Evolutionary conservation across 2,113 vertebrate genomes (phyloP), one percentile per base, ranked within the genome.

Genomic region (Australoheros scitulus): DNA sequence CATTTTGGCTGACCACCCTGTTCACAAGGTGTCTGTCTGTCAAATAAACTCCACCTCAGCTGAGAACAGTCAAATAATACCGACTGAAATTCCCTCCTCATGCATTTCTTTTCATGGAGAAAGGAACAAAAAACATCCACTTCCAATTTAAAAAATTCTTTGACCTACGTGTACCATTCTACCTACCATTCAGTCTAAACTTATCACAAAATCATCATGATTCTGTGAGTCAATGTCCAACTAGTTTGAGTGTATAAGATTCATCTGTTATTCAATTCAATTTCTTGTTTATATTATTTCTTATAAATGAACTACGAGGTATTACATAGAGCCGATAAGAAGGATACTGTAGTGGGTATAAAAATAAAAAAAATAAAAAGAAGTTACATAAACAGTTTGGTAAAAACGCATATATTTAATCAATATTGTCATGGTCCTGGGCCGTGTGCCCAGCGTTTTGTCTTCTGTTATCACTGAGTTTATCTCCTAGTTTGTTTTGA

Each of bases 161-260:
- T n/a, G n/a, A n/a, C n/a, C n/a, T n/a, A n/a, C n/a, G n/a, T n/a
- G n/a, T n/a, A n/a, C n/a, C n/a, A 1, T 1, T 65, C 9, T n/a
- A 0, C 13, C 3, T 15, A 64, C 36, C 1, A 41, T 65, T 43
- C n/a, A 41, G 13, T 5, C n/a, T 47, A 68, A 68, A n/a, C n/a
- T n/a, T n/a, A n/a, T n/a, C n/a, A 43, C 0, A 14, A 47, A 6
- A 68, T 68, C 0, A 68, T 26, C 22, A 68, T 47, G 14, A 38
- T 68, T 47, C 26, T 32, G 32, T 32, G 32, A 32, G 32, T n/a
- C 61, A 65, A 10, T 43, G 61, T 65, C n/a, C n/a, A 10, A 7
- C 38, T 38, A 3, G 14, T 26, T 9, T 1, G 2, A 26, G 8
- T 47, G 1, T 0, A 0, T 43, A 22, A 14, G 13, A 65, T 24